These are phyloP conservation scores for Enteromius thamalakanensis DNA, from an alignment of 2,797 vertebrate species.

Conservation along the genomic window DNA sequence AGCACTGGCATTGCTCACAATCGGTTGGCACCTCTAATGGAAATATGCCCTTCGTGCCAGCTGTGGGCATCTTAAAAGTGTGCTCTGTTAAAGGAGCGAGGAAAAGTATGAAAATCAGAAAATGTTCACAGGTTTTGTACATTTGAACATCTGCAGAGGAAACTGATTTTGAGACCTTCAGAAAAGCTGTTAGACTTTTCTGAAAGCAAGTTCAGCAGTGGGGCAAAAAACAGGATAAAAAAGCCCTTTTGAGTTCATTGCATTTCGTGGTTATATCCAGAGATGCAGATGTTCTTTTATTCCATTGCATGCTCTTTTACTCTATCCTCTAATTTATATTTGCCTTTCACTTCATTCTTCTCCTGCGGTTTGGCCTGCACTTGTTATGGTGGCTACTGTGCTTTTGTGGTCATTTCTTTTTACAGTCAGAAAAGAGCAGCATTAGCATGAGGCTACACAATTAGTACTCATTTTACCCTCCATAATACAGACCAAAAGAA, in stretches of 20 bases:
- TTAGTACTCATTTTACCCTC: background rate
- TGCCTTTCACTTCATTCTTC: conserved; percentile 27
- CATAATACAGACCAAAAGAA: background rate
- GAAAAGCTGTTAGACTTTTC: background rate
- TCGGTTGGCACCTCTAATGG: conserved; percentile 70
- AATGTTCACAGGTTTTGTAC: background rate
- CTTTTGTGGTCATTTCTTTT: conserved; percentile 54
- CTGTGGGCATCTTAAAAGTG: conserved; percentile 8
- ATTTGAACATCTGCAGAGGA: conserved; percentile 4
- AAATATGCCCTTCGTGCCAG: conserved; percentile 60
- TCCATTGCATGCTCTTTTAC: background rate
- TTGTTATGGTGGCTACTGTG: conserved; percentile 45
- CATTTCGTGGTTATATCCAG: conserved; percentile 12
- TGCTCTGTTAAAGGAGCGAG: background rate
- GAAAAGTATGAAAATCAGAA: conserved; percentile 12
- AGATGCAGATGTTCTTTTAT: conserved; percentile 6
- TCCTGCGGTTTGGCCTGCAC: conserved; percentile 32
- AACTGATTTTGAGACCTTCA: background rate
- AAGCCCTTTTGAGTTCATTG: conserved; percentile 14
- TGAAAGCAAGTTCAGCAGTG: background rate
- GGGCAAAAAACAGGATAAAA: background rate
- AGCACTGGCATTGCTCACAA: conserved; percentile 65
- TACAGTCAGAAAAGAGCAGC: conserved; percentile 32
- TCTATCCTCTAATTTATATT: background rate
- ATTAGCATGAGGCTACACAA: conserved; percentile 25